Percentiles rank a stretch among this genome's conserved stretches.
These are phyloP conservation scores for Lamproptera curius DNA, from an alignment of 2,888 invertebrate genomes.

Conservation along the genomic window DNA sequence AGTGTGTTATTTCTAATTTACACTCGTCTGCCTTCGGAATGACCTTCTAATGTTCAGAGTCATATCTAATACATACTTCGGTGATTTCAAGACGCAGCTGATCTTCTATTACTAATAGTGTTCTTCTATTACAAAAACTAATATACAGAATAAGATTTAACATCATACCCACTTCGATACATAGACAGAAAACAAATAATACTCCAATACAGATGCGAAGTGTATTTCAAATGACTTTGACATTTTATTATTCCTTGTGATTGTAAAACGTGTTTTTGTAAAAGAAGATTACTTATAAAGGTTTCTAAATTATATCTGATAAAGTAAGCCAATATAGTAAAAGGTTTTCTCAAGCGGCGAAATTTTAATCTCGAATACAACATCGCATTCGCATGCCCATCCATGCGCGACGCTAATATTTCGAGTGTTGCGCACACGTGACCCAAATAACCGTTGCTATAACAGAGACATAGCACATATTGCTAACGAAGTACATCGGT, in stretches of 20 bases:
- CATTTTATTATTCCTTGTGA: too few species aligned
- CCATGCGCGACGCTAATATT: slow-evolving; percentile 23
- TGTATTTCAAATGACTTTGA: too few species aligned
- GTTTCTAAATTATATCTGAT: too few species aligned
- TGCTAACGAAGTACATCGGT: slow-evolving; percentile 38
- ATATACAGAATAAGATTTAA: too few species aligned
- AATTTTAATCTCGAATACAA: slow-evolving; percentile 2
- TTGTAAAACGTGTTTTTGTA: too few species aligned
- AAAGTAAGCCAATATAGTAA: slow-evolving; percentile 1
- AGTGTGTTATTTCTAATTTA: slow-evolving; percentile 8
- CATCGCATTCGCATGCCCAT: slow-evolving; percentile 1
- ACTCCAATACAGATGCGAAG: too few species aligned
- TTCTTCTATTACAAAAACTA: too few species aligned
- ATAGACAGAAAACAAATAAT: too few species aligned
- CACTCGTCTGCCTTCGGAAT: slow-evolving; percentile 12
- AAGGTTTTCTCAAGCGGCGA: background rate
- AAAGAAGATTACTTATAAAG: too few species aligned
- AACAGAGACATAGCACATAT: slow-evolving; percentile 33
- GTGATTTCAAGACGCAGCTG: too few species aligned
- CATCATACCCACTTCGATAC: too few species aligned
- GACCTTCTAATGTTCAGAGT: slow-evolving; percentile 5
- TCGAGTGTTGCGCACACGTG: slow-evolving; percentile 25
- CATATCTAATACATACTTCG: slow-evolving; percentile 1
- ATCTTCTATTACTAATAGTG: too few species aligned
- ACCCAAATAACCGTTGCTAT: slow-evolving; percentile 33